Base-by-base conservation (phyloP, 2,888 invertebrate species). In the Ellobium chinense region DNA sequence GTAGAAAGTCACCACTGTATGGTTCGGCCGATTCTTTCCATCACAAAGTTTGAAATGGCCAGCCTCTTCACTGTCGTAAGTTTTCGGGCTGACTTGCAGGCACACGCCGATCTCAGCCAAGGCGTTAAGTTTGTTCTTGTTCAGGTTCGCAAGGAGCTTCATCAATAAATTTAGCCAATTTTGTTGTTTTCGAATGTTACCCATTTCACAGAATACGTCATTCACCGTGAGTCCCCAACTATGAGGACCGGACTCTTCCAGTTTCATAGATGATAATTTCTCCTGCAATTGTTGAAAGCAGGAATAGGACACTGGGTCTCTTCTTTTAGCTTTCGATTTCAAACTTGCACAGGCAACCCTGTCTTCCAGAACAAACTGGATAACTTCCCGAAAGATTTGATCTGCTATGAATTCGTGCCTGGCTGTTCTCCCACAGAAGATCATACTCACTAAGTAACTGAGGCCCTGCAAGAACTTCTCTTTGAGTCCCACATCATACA, bases 41-140 rank as follows among this genome's bases (percentile, higher is more conserved):
- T 82, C 78, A 76, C 90, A 90, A 1, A 89, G 69, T 18, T 82
- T 75, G 74, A 89, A 88, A 21, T 80, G 80, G 0, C 81, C 62
- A 0, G 77, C 80, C 21, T 56, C 69, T 2, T 70, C 70, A 27
- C 83, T 68, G n/a, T 79, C 56, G 7, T 81, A 54, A 0, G 87
- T 79, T 36, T 84, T 85, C 14, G 85, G 81, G 18, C 87, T 85
- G 5, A 86, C 85, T 5, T 78, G 80, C 9, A 86, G 83, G 76
- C 90, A 90, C 78, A 90, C 87, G 0, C 90, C 90, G 0, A 88
- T 83, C 37, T 83, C 74, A 62, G 86, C 81, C 18, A 90, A 56
- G 1, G 83, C 80, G 3, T 70, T 37, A 29, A 90, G 78, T 73
- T 90, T 88, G 21, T 78, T 74, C 1, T 75, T 39, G 21, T 68